A percentile compares a stretch with the other conserved stretches of the same genome.
phyloP scores from a whole-genome alignment of 2,113 vertebrate species.

The Amblyopsis rosae region DNA sequence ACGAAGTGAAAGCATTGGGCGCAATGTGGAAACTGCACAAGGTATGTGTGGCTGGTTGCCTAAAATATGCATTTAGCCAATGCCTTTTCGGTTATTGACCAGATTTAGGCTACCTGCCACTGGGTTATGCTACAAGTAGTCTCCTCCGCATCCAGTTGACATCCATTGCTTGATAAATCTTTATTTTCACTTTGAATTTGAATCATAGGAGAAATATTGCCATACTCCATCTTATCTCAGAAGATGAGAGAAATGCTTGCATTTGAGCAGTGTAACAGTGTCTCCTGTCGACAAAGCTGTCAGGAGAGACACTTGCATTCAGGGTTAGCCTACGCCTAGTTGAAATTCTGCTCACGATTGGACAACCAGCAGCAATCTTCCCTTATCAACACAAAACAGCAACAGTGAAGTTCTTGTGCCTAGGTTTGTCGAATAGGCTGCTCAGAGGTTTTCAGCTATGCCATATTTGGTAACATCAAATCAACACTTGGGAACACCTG shows the following conservation, averaged over 20 bases:
- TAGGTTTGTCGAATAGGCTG: neutral
- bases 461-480: neutral
- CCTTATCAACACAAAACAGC: conserved; percentile 10
- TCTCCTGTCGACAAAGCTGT: conserved; percentile 18
- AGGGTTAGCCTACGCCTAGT: conserved; percentile 13
- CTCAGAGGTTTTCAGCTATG: neutral
- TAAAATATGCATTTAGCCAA: neutral
- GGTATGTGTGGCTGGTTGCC: conserved; percentile 75
- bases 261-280: neutral
- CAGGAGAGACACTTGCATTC: neutral
- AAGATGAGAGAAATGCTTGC: neutral
- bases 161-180: neutral
- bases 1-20: conserved; percentile 95
- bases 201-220: neutral
- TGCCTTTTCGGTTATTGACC: neutral
- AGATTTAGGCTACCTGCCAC: conserved; percentile 12
- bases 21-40: conserved; percentile 99
- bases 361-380: conserved; percentile 14
- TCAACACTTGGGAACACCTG: conserved; percentile 16
- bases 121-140: conserved; percentile 54
- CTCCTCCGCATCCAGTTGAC: conserved; percentile 11
- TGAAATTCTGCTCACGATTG: conserved; percentile 48
- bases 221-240: neutral
- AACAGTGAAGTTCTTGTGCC: neutral
- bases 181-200: conserved; percentile 20